A percentile compares a stretch with the other conserved stretches of the same genome.
Evolutionary conservation across 1,140 invertebrate genomes (phyloP).

Genomic region (Drosophila mauritiana): DNA sequence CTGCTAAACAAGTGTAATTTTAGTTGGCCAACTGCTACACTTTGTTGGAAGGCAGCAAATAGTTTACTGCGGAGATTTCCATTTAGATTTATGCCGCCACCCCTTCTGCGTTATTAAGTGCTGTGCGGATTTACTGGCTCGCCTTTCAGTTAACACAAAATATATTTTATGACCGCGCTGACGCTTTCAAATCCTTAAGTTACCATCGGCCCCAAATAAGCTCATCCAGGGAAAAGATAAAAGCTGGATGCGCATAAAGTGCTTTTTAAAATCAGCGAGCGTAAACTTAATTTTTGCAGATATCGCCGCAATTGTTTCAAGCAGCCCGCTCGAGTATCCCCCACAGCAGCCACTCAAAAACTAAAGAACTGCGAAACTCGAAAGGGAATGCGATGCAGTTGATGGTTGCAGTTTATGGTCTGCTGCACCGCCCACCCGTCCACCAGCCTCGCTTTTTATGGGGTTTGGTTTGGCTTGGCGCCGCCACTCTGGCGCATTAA

Average conservation of each 20-base stretch:
- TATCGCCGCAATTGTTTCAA: constrained; percentile 69
- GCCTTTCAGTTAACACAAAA: constrained; percentile 53
- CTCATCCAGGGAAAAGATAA: constrained; percentile 34
- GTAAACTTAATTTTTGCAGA: constrained; percentile 77
- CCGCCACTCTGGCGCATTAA: constrained; percentile 54
- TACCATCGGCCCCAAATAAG: constrained; percentile 30
- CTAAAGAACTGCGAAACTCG: neutral
- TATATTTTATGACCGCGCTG: constrained; percentile 46
- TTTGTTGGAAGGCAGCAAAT: constrained; percentile 25
- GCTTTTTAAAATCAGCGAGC: constrained; percentile 73
- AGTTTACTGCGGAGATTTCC: constrained; percentile 44
- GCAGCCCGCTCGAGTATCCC: constrained; percentile 38
- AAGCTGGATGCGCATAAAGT: constrained; percentile 36
- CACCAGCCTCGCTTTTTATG: constrained; percentile 18
- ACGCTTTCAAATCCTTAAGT: constrained; percentile 43
- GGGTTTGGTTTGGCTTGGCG: constrained; percentile 27
- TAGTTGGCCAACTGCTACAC: constrained; percentile 24
- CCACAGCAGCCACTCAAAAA: constrained; percentile 39
- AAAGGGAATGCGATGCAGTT: constrained; percentile 63
- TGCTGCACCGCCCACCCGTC: constrained; percentile 43
- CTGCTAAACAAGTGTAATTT: constrained; percentile 31
- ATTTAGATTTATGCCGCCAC: constrained; percentile 32
- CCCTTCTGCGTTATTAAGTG: constrained; percentile 29
- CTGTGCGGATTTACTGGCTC: constrained; percentile 1
- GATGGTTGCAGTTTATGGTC: constrained; percentile 71